A percentile compares a stretch with the other conserved stretches of the same genome.
These are phyloP conservation scores for Lasius fuliginosus DNA, from an alignment of 2,888 invertebrate genomes.

Conservation along the genomic window DNA sequence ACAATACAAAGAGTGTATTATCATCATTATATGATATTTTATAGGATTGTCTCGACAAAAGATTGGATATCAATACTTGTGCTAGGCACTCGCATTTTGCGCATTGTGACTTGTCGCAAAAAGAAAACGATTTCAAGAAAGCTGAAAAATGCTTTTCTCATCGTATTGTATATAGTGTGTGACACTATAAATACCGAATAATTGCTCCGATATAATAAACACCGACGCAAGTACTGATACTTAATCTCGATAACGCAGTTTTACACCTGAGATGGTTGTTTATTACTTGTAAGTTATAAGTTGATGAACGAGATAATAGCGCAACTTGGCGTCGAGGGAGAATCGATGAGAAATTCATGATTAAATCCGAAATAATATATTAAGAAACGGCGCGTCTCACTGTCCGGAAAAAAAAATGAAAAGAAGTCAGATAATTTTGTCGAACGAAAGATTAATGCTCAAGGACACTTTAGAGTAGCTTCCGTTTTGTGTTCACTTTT, in stretches of 20 bases:
- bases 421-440: conserved; percentile 4
- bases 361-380: neutral
- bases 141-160: neutral
- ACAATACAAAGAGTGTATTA: neutral
- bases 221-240: neutral
- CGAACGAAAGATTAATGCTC: conserved; percentile 37
- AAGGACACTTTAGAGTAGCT: conserved; percentile 23
- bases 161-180: neutral
- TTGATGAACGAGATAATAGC: neutral
- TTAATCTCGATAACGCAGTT: conserved; percentile 14
- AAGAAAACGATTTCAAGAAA: neutral
- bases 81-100: neutral
- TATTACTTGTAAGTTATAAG: neutral
- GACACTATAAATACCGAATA: neutral
- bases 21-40: neutral
- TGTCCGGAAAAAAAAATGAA: neutral
- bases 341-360: conserved; percentile 9
- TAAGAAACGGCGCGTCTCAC: neutral
- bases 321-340: neutral
- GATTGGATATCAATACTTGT: conserved; percentile 5
- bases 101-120: neutral
- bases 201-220: neutral
- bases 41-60: neutral
- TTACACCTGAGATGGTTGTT: neutral
- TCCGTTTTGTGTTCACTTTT: conserved; percentile 33